phyloP scores from a whole-genome alignment of 1,140 invertebrate species.

The Drosophila mauritiana region DNA sequence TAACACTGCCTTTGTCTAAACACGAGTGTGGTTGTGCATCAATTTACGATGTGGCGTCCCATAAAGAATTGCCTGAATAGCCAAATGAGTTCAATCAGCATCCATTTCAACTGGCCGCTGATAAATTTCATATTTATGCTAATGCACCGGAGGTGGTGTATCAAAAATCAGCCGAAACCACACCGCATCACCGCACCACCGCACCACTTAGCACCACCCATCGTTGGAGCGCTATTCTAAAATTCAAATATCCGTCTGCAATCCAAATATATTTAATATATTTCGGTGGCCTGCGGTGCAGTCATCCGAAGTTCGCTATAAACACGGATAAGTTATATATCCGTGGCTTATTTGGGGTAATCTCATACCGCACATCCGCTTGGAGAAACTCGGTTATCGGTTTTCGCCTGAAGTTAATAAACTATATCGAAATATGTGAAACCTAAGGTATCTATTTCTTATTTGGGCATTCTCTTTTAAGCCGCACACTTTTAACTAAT shows the following conservation, averaged over 20 bases:
- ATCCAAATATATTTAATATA: constrained; percentile 63
- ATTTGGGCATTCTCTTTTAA: not conserved
- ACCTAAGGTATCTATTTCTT: not conserved
- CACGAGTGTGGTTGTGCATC: constrained; percentile 30
- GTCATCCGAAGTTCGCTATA: constrained; percentile 45
- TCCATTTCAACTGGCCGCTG: constrained; percentile 70
- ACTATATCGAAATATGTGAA: constrained; percentile 1
- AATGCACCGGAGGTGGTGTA: constrained; percentile 54
- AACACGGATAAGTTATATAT: constrained; percentile 76
- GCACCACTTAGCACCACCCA: constrained; percentile 55
- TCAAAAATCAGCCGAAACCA: constrained; percentile 51
- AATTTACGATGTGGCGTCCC: constrained; percentile 65
- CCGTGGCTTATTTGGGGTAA: constrained; percentile 57
- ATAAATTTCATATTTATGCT: constrained; percentile 83
- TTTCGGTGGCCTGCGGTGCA: constrained; percentile 65
- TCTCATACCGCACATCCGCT: constrained; percentile 42
- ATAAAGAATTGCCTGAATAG: constrained; percentile 75
- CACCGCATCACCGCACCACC: constrained; percentile 24
- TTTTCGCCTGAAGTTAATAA: not conserved
- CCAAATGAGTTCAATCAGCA: constrained; percentile 81
- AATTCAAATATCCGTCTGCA: constrained; percentile 62
- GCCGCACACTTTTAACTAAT: not conserved
- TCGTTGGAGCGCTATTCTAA: constrained; percentile 38
- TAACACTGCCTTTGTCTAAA: constrained; percentile 77
- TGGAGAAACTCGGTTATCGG: constrained; percentile 7